phyloP scores from a whole-genome alignment of 2,113 vertebrate genomes.

The Potamarius usumacintae region DNA sequence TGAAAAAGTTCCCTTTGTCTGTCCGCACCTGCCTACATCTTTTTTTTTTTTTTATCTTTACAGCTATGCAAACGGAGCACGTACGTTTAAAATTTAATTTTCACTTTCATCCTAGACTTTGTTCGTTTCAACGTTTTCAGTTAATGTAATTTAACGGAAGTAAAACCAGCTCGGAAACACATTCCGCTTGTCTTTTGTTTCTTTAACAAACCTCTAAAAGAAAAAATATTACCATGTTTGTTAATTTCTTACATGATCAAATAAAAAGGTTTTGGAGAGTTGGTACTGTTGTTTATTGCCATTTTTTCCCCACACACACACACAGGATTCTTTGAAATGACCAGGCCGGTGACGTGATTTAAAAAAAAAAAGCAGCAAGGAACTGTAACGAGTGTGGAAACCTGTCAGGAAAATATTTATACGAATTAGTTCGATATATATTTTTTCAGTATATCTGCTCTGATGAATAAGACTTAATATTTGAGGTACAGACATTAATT shows the following conservation, averaged over 20 bases:
- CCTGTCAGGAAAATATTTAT: no score
- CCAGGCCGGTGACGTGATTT: no score
- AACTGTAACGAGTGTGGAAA: no score
- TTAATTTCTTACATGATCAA: slow-evolving; percentile 78
- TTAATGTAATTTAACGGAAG: slow-evolving; percentile 41
- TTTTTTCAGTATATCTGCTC: no score
- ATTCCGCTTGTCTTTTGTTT: slow-evolving; percentile 45
- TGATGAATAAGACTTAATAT: no score
- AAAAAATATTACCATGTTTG: slow-evolving; percentile 49
- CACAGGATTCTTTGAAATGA: no score
- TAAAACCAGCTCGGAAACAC: slow-evolving; percentile 48
- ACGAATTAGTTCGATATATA: no score
- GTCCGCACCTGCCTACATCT: slow-evolving; percentile 32
- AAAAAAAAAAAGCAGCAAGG: no score
- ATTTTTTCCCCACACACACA: background rate
- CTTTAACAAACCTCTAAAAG: slow-evolving; percentile 68
- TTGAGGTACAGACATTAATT: no score
- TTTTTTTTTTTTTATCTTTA: slow-evolving; percentile 60
- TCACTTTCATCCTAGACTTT: slow-evolving; percentile 49
- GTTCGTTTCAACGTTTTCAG: slow-evolving; percentile 40
- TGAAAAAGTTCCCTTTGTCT: no score
- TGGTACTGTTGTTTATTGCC: background rate
- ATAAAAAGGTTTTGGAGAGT: slow-evolving; percentile 69
- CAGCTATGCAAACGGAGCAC: slow-evolving; percentile 76
- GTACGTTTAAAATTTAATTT: slow-evolving; percentile 46